These are phyloP conservation scores for Listrodromus nycthemerus DNA, from an alignment of 2,888 invertebrate genomes.

Conservation along the genomic window DNA sequence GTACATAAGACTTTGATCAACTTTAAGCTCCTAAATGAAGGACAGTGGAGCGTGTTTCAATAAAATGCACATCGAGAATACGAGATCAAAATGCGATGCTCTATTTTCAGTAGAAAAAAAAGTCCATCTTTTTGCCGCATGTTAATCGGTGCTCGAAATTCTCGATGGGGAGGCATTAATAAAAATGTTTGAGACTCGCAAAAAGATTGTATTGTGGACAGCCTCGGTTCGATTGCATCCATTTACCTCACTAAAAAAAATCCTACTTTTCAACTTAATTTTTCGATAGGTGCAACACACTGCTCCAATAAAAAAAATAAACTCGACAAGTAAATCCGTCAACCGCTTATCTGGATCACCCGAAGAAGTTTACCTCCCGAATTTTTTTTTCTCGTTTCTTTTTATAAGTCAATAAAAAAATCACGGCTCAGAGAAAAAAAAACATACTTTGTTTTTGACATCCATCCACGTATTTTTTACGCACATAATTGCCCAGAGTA, in stretches of 20 bases:
- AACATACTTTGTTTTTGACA: too few relatives aligned
- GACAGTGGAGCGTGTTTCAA: neutral
- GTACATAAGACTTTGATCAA: slow-evolving; percentile 30
- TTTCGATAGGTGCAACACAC: neutral
- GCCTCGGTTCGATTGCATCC: neutral
- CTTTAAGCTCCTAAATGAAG: slow-evolving; percentile 3
- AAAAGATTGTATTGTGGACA: neutral
- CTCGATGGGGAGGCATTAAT: neutral
- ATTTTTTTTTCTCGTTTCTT: too few relatives aligned
- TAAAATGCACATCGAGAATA: neutral
- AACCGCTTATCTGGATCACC: neutral
- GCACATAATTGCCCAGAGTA: too few relatives aligned
- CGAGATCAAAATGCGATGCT: neutral
- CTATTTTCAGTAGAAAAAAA: neutral
- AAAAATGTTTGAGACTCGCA: neutral
- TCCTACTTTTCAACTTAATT: neutral
- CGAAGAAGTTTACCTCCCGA: too few relatives aligned
- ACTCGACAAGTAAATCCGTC: neutral
- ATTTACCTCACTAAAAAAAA: neutral
- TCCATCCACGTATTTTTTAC: too few relatives aligned
- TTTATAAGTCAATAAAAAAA: too few relatives aligned
- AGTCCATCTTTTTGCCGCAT: neutral
- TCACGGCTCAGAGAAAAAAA: too few relatives aligned
- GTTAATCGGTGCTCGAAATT: neutral
- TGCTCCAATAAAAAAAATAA: neutral